A percentile compares a stretch with the other conserved stretches of the same genome.
phyloP scores from a whole-genome alignment of 2,888 invertebrate genomes.

The Spialia ferax region DNA sequence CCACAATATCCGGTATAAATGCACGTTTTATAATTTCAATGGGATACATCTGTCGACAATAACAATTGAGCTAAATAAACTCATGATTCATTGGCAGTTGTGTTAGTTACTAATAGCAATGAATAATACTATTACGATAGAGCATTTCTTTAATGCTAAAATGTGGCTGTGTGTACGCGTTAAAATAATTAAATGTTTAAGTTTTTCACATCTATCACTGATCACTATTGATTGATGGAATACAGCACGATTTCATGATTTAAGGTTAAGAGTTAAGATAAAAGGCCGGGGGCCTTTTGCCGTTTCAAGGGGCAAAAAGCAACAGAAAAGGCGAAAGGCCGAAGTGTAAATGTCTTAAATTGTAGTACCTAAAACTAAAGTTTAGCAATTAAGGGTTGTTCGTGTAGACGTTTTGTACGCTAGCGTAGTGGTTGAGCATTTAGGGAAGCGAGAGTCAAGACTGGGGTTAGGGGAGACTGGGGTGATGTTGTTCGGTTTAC shows the following conservation, averaged over 20 bases:
- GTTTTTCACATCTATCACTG: background rate
- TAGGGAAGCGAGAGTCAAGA: conserved; percentile 66
- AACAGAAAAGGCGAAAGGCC: background rate
- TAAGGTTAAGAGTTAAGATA: too few relatives aligned
- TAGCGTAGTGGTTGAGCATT: conserved; percentile 62
- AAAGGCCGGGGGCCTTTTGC: too few relatives aligned
- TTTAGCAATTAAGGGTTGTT: conserved; percentile 21
- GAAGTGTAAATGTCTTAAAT: background rate
- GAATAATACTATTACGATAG: background rate
- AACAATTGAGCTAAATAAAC: background rate
- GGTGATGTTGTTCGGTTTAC: background rate
- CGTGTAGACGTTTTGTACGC: conserved; percentile 53
- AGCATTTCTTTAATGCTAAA: conserved; percentile 1
- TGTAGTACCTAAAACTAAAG: background rate
- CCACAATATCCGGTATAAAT: background rate
- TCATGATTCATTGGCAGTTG: background rate
- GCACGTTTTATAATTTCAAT: background rate
- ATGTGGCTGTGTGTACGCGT: conserved; percentile 1
- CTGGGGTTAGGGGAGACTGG: conserved; percentile 55
- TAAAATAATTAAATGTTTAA: background rate
- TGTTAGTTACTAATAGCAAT: background rate
- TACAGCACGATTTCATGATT: too few relatives aligned
- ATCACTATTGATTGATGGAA: background rate
- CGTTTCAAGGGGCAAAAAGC: too few relatives aligned
- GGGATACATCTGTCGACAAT: background rate